These are phyloP conservation scores for Taurulus bubalis DNA, from an alignment of 2,113 vertebrate species.

Conservation along the genomic window DNA sequence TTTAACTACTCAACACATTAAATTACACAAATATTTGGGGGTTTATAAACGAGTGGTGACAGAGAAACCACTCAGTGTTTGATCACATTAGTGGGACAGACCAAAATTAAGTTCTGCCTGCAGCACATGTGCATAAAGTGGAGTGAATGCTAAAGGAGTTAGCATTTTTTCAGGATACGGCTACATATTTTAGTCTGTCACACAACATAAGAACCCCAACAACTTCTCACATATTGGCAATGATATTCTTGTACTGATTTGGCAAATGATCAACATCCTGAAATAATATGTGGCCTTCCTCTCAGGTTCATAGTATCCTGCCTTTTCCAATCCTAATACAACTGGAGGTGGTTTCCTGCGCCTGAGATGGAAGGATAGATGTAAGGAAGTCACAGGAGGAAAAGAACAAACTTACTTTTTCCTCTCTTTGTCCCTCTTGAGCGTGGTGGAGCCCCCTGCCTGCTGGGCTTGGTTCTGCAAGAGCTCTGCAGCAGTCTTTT, in stretches of 20 bases:
- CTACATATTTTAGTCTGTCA: constrained; percentile 1
- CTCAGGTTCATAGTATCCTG: constrained; percentile 2
- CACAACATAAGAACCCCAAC: neutral
- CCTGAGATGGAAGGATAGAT: constrained; percentile 17
- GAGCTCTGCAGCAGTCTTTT: constrained; percentile 95
- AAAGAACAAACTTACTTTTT: constrained; percentile 94
- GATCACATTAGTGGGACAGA: constrained; percentile 14
- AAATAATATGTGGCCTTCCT: constrained; percentile 7
- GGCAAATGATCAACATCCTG: constrained; percentile 2
- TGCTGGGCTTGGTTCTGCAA: constrained; percentile 95
- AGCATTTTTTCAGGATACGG: neutral
- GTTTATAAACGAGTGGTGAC: constrained; percentile 45
- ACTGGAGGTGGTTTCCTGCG: neutral
- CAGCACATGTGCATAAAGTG: constrained; percentile 7
- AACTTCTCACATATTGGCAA: neutral
- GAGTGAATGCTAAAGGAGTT: neutral
- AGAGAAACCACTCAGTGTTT: constrained; percentile 3
- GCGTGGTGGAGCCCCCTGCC: constrained; percentile 96
- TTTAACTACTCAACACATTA: constrained; percentile 4
- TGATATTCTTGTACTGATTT: neutral
- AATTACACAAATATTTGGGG: constrained; percentile 10
- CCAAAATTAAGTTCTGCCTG: neutral
- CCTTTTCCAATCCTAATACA: neutral
- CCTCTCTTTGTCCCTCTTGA: constrained; percentile 98
- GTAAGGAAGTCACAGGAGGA: constrained; percentile 8